Evolutionary conservation across 2,113 vertebrate genomes (phyloP).

Genomic region (Cephalopterus ornatus): DNA sequence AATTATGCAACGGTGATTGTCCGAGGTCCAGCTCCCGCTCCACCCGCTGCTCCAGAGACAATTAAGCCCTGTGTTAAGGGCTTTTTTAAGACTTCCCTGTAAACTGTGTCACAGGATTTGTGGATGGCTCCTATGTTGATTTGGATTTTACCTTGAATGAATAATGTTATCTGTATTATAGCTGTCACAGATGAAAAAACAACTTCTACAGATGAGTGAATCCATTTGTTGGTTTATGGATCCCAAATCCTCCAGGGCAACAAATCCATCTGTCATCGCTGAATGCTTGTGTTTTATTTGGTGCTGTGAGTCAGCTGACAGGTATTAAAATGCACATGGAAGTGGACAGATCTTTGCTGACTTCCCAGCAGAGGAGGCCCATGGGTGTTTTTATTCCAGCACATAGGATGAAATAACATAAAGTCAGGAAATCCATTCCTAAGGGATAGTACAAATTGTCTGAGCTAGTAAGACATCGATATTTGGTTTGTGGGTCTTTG

Average conservation of each 20-base stretch:
- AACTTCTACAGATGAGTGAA: slow-evolving; percentile 67
- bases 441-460: slow-evolving; percentile 12
- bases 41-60: background rate
- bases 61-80: background rate
- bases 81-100: background rate
- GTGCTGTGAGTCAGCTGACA: slow-evolving; percentile 39
- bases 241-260: slow-evolving; percentile 46
- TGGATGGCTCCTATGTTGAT: background rate
- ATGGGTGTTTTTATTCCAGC: slow-evolving; percentile 41
- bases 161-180: slow-evolving; percentile 63
- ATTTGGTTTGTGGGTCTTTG: background rate
- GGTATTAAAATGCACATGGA: slow-evolving; percentile 51
- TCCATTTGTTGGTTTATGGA: slow-evolving; percentile 70
- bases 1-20: background rate
- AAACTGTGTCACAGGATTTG: background rate
- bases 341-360: slow-evolving; percentile 47
- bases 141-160: slow-evolving; percentile 57
- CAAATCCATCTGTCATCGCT: slow-evolving; percentile 60
- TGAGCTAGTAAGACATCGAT: background rate
- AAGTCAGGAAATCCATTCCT: slow-evolving; percentile 41
- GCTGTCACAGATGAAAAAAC: slow-evolving; percentile 69
- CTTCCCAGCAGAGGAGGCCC: slow-evolving; percentile 28
- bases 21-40: background rate
- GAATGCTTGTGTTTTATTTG: slow-evolving; percentile 58
- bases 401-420: slow-evolving; percentile 23